phyloP scores from a whole-genome alignment of 2,797 vertebrate genomes.

The Antrozous pallidus region DNA sequence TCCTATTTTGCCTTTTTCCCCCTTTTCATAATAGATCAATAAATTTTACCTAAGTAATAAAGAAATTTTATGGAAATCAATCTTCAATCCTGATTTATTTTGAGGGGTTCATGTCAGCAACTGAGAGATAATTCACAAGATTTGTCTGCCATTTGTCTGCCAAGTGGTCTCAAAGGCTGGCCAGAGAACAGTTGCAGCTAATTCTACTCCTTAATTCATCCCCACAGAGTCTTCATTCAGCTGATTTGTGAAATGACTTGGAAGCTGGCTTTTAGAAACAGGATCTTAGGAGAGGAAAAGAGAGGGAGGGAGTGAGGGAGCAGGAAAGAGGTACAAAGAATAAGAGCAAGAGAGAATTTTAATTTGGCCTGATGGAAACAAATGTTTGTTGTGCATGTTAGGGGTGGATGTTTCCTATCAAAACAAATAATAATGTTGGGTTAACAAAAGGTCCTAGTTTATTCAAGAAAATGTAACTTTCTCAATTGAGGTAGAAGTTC shows the following conservation, averaged over 20 bases:
- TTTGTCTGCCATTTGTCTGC: slow-evolving; percentile 30
- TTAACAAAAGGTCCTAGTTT: slow-evolving; percentile 56
- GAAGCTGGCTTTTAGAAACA: neutral
- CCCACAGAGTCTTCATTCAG: neutral
- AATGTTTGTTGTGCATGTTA: neutral
- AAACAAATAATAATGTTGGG: neutral
- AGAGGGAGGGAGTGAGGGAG: neutral
- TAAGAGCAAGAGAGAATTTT: slow-evolving; percentile 15
- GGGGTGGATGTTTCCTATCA: neutral
- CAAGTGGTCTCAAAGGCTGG: neutral
- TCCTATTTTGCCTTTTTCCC: slow-evolving; percentile 19
- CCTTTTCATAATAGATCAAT: slow-evolving; percentile 47
- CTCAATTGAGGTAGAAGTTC: slow-evolving; percentile 62
- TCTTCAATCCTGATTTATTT: slow-evolving; percentile 50
- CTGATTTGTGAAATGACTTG: slow-evolving; percentile 22
- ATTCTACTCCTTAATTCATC: slow-evolving; percentile 38
- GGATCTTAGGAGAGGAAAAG: neutral
- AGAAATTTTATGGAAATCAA: slow-evolving; percentile 43
- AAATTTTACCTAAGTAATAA: slow-evolving; percentile 62
- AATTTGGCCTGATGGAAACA: slow-evolving; percentile 20
- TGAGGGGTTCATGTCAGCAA: slow-evolving; percentile 40
- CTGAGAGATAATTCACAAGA: slow-evolving; percentile 59
- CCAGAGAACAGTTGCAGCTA: neutral
- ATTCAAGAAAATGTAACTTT: slow-evolving; percentile 65
- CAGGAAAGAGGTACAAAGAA: neutral